Percentiles rank a stretch among this genome's conserved stretches.
Conservation (phyloP, 2,113 vertebrate species). For the Phoxinus phoxinus region DNA sequence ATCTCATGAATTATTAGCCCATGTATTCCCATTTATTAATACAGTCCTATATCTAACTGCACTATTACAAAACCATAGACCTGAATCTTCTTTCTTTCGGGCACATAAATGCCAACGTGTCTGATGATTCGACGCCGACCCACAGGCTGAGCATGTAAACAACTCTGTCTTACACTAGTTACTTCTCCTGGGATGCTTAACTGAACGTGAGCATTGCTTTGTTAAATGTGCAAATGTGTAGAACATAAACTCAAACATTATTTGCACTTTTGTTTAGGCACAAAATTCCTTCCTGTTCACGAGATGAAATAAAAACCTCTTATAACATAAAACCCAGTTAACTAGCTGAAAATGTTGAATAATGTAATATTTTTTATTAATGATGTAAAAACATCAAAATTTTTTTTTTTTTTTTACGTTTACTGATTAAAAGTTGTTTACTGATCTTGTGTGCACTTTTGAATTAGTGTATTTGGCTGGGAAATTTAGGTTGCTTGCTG, state of each 20-base stretch:
- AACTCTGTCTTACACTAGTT: not conserved
- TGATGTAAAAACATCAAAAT: not conserved
- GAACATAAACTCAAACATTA: not conserved
- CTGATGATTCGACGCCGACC: not conserved
- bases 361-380: too few species aligned
- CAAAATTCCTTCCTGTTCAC: not conserved
- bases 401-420: too few species aligned
- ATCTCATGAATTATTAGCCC: not conserved
- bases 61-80: slow-evolving; percentile 1
- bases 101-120: not conserved
- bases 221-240: not conserved
- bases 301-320: not conserved
- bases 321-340: not conserved
- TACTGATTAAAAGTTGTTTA: not conserved
- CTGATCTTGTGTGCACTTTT: not conserved
- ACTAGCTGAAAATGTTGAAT: not conserved
- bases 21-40: slow-evolving; percentile 17
- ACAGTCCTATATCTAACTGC: not conserved
- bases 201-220: not conserved
- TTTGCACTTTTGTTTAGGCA: not conserved
- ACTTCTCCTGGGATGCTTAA: not conserved
- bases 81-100: slow-evolving; percentile 13
- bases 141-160: slow-evolving; percentile 10
- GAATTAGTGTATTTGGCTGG: not conserved
- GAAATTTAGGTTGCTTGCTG: not conserved